Percentiles rank a stretch among this genome's conserved stretches.
Evolutionary conservation across 2,797 vertebrate genomes (phyloP).

Genomic region (Tapirus indicus): DNA sequence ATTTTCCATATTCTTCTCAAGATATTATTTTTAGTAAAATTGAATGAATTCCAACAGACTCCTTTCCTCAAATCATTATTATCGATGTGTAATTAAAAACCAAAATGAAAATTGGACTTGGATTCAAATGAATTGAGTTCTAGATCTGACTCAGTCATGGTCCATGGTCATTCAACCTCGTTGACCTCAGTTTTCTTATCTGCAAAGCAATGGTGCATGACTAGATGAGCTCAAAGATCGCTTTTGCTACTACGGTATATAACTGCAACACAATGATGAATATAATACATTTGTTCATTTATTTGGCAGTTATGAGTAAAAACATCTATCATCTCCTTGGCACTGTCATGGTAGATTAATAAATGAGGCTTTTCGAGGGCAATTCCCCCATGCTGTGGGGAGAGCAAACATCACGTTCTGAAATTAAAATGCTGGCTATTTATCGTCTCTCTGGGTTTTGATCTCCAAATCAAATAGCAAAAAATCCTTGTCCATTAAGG

Average conservation of each 20-base stretch:
- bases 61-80: not conserved
- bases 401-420: slow-evolving; percentile 39
- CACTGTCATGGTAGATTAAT: not conserved
- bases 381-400: slow-evolving; percentile 57
- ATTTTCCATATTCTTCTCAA: not conserved
- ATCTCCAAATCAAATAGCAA: slow-evolving; percentile 68
- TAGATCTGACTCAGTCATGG: not conserved
- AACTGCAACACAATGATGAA: not conserved
- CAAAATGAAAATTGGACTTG: not conserved
- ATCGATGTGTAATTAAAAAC: not conserved
- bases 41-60: not conserved
- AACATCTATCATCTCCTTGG: not conserved
- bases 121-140: not conserved
- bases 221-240: not conserved
- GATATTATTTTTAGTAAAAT: not conserved
- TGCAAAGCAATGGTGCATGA: not conserved
- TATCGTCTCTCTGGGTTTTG: slow-evolving; percentile 65
- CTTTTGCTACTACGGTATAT: not conserved
- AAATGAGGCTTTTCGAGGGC: slow-evolving; percentile 59
- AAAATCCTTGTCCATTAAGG: slow-evolving; percentile 65
- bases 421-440: slow-evolving; percentile 71
- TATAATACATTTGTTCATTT: slow-evolving; percentile 27
- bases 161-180: not conserved
- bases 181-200: not conserved
- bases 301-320: slow-evolving; percentile 60